Percentiles rank a stretch among this genome's conserved stretches.
Evolutionary conservation across 2,888 invertebrate species (phyloP).

Genomic region (Oscheius sp.): DNA sequence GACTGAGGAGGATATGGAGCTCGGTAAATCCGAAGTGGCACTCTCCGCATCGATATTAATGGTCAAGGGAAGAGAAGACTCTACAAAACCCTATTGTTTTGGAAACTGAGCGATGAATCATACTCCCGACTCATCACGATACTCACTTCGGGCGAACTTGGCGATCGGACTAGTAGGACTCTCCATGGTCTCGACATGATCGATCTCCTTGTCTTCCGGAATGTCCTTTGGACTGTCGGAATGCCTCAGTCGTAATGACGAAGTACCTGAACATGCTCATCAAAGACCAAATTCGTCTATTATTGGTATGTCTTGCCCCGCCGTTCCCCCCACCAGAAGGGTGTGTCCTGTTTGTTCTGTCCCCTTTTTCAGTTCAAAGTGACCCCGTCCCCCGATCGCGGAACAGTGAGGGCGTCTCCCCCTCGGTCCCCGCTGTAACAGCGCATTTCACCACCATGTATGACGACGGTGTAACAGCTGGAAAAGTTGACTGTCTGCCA

Average conservation of each 20-base stretch:
- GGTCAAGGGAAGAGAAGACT: constrained; percentile 43
- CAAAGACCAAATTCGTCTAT: not conserved
- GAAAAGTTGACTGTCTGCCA: not conserved
- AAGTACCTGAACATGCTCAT: constrained; percentile 7
- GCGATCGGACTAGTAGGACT: constrained; percentile 53
- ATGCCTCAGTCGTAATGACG: not conserved
- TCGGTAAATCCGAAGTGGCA: constrained; percentile 58
- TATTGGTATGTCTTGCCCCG: constrained; percentile 5
- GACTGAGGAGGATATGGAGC: constrained; percentile 57
- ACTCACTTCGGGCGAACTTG: constrained; percentile 43
- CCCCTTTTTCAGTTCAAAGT: constrained; percentile 18
- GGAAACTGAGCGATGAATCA: too few relatives aligned
- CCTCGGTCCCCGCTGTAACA: constrained; percentile 18
- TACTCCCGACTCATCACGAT: not conserved
- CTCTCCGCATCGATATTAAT: constrained; percentile 45
- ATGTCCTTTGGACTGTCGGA: not conserved
- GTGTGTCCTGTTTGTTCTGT: constrained; percentile 27
- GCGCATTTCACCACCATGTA: constrained; percentile 6
- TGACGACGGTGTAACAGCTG: constrained; percentile 7
- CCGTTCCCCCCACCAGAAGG: not conserved
- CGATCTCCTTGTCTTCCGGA: constrained; percentile 37
- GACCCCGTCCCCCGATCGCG: constrained; percentile 15
- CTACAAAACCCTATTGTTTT: not conserved
- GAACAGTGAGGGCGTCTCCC: constrained; percentile 30
- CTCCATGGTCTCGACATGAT: constrained; percentile 51